Base-by-base conservation (phyloP, 2,113 vertebrate genomes). In the Lampris megalopsis region DNA sequence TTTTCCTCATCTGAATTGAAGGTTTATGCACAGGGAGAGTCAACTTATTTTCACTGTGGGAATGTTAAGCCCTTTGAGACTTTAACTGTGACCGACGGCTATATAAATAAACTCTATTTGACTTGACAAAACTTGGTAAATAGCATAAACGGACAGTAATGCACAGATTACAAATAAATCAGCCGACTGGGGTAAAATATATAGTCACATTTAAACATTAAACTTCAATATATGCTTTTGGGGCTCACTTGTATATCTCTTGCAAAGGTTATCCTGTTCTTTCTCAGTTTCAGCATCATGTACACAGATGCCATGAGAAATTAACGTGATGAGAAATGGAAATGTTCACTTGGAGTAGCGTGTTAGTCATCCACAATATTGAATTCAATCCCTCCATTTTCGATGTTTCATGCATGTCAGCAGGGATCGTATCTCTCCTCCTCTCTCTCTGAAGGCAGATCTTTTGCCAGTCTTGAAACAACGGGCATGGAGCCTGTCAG, bases 351-450 rank as follows among this genome's bases (percentile, higher is more conserved):
- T 57, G 70, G 37, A 66, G 38, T 7, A 50, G 40, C 76, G 58
- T 73, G 49, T 60, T 59, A 24, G 45, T 73, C 74, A 63, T 63
- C 60, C 47, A 0, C 11, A 11, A 61, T 61, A 68, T 77, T 79
- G 66, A 68, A 80, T 81, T 65, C 83, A 67, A 79, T 71, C 63
- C 75, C n/a, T 5, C 36, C 72, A 54, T 45, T 43, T 73, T 63
- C 50, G 37, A 65, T 75, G 63, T 79, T 77, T 70, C 57, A 72
- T 82, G 56, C 63, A 68, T 64, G 68, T 57, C 54, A 60, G 62
- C 40, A 50, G 10, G 9, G 68, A 71, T 57, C 4, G 10, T n/a
- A 42, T 63, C 45, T 58, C 7, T 45, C 43, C 4, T 8, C 11
- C 38, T 63, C 45, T 58, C 7, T 45, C 43, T 45, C 43, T 45